Base-by-base conservation (phyloP, 2,113 vertebrate genomes). In the Numida meleagris region DNA sequence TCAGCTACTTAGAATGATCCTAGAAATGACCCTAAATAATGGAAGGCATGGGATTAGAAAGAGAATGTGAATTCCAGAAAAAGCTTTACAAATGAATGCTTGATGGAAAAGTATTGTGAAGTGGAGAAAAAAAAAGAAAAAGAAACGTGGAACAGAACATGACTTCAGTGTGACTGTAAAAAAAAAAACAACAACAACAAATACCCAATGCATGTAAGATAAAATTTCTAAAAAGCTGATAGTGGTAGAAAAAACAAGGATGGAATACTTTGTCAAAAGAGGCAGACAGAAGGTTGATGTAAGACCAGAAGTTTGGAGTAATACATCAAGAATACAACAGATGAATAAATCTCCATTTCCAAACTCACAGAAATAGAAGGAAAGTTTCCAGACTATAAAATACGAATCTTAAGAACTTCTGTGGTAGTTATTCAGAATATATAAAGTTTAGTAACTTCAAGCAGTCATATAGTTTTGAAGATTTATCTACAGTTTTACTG, bases 121-220 rank as follows among this genome's bases (percentile, higher is more conserved):
- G 27, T 43, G 23, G 23, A 14, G 2, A 34, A 36, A 58, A 58
- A 51, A 46, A 0, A 5, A 45, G 14, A 78, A 51, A 46, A n/a
- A n/a, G n/a, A n/a, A n/a, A n/a, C n/a, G 0, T 6, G 45, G 15
- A 78, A 27, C 4, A 57, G 11, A 50, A 24, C 2, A 2, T 48
- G 23, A 66, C 78, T 81, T 78, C 70, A 84, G 8, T 9, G 62
- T 27, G 38, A 0, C 27, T 36, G 9, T 62, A 87, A 74, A 89
- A 46, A 4, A 9, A 45, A 18, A 16, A 45, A 45, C 43, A 43
- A 17, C 15, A 45, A 45, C 43, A 45, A 18, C 17, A 45, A 45
- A 16, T 18, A 45, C 43, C 3, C 14, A 31, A 6, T 45, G 21
- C 14, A 38, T 24, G 31, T 21, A 86, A 6, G 29, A 68, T 14